Percentiles rank a stretch among this genome's conserved stretches.
phyloP scores from a whole-genome alignment of 2,113 vertebrate genomes.

The Pipa parva region DNA sequence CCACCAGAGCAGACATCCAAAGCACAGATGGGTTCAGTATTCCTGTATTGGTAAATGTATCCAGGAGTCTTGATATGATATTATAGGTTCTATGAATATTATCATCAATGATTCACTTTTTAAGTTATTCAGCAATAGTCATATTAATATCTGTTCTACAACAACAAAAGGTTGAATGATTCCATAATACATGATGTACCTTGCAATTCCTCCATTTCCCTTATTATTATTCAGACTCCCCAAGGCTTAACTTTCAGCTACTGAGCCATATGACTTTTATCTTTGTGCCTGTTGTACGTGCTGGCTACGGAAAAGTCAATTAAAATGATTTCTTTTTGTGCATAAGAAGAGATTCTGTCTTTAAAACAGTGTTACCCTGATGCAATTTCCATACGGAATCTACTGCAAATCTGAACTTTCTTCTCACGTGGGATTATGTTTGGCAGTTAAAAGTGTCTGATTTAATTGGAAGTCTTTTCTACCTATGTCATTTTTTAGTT shows the following conservation, averaged over 20 bases:
- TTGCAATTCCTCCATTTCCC: not conserved
- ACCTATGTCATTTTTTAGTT: not conserved
- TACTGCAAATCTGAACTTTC: not conserved
- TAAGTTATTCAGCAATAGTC: too few relatives aligned
- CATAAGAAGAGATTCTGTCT: constrained; percentile 12
- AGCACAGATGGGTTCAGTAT: too few relatives aligned
- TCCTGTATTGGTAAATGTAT: too few relatives aligned
- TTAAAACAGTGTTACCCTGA: constrained; percentile 8
- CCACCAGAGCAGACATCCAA: too few relatives aligned
- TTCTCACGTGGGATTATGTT: not conserved
- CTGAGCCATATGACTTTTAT: constrained; percentile 3
- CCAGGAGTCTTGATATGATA: too few relatives aligned
- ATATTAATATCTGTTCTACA: too few relatives aligned
- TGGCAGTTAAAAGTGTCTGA: not conserved
- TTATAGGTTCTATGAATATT: too few relatives aligned
- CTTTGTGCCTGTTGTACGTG: not conserved
- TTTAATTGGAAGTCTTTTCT: constrained; percentile 10
- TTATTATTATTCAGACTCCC: constrained; percentile 16
- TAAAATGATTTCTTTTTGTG: constrained; percentile 26
- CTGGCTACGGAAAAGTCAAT: constrained; percentile 24
- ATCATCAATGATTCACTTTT: too few relatives aligned
- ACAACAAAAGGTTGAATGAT: too few relatives aligned
- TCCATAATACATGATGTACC: not conserved
- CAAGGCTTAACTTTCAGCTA: constrained; percentile 15
- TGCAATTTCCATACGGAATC: constrained; percentile 14